Base-by-base conservation (phyloP, 2,888 invertebrate species). In the Fragum fragum region DNA sequence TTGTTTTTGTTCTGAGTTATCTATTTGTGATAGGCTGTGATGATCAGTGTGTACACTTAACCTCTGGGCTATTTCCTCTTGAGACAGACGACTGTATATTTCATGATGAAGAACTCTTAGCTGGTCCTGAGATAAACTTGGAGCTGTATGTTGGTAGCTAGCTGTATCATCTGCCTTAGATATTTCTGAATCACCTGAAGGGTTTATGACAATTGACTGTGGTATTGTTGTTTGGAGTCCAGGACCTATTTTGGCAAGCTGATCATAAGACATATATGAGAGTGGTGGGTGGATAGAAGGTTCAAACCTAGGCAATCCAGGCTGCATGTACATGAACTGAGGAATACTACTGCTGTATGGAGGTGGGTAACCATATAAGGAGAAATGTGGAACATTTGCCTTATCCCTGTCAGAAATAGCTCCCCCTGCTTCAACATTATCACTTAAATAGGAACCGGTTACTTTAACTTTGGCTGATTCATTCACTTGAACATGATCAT, bases 61-160 rank as follows among this genome's bases (percentile, higher is more conserved):
- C 29, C 57, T 53, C 1, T 71, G 71, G 1, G 71, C 28, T 11
- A 71, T 52, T 71, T 71, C 71, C 21, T 71, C 71, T 26, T 55
- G 71, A 1, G 71, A 18, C 52, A 70, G 53, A 11, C 71, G n/a
- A 21, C 32, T 55, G 57, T 71, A 71, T 18, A 71, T 32, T 16
- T 71, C 71, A 55, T 72, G 53, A 23, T 53, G 71, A 1, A 72
- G 23, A 21, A 36, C 29, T 55, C 55, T 3, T 36, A 36, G 52
- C 26, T 72, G 71, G 23, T 72, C 71, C n/a, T 57, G 71, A 1
- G 53, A 32, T 6, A 72, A 21, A 21, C 57, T 32, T n/a, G 29
- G 57, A 16, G 57, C 1, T 14, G 42, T 23, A 16, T 1, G 7
- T 1, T 28, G 26, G 7, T 26, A 23, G 9, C 57, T 57, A 14